Base-by-base conservation (phyloP, 2,113 vertebrate species). In the Brachypodius melanocephalos region DNA sequence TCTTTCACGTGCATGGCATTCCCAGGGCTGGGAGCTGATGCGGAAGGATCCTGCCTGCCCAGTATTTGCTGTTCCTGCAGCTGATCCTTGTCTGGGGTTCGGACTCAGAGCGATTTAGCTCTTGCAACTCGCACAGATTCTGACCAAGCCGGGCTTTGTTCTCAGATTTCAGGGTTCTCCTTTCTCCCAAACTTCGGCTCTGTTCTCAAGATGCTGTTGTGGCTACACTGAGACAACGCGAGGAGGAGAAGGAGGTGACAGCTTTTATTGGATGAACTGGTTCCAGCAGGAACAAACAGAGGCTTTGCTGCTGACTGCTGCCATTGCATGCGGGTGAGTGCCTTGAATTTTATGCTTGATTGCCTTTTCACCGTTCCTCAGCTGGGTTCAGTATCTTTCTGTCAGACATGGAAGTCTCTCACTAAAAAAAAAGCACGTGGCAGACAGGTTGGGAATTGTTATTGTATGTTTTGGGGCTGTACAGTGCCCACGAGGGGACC, bases 301-400 rank as follows among this genome's bases (percentile, higher is more conserved):
- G 38, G 32, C 42, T 88, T 57, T 32, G 31, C 17, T 42, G 71
- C 58, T 62, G 88, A 9, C 49, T 36, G 49, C 55, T 85, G 45
- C 89, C 62, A 2, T 36, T 13, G n/a, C 88, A 31, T 3, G 67
- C 17, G 55, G 95, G 95, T 97, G 43, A 96, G 95, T 92, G 83
- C 38, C 63, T 83, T 34, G 29, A 31, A 73, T 38, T 38, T 84
- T 31, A 3, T 49, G 61, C 20, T 75, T 74, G 55, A 34, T 13
- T 46, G 21, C 4, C 21, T 68, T 89, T 68, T 45, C 16, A 0
- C 3, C 3, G 45, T 28, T 32, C 2, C 38, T 66, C 22, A 45
- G 21, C n/a, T 46, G 81, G 42, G 82, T n/a, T 93, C 48, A 20
- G 83, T 49, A 32, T 58, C 80, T 68, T 48, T n/a, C 54, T 2